Conservation (phyloP, 2,797 vertebrate genomes). For the Danio choprae region DNA sequence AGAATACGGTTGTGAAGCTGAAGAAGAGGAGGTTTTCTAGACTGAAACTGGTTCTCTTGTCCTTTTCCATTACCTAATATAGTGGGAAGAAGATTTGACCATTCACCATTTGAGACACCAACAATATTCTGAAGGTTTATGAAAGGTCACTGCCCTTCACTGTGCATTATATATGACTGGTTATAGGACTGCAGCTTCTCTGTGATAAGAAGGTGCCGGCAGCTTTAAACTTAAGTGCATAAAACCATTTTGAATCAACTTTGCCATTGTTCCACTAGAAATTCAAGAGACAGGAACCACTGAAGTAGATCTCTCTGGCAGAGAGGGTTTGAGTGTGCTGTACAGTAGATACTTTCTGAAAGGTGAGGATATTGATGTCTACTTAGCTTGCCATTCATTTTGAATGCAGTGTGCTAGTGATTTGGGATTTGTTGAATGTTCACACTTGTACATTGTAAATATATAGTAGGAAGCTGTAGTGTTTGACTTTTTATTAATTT, state of each 20-base stretch:
- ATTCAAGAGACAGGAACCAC: background rate
- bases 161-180: background rate
- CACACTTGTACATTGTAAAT: conserved; percentile 24
- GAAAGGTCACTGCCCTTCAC: conserved; percentile 7
- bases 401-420: background rate
- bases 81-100: background rate
- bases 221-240: conserved; percentile 12
- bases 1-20: conserved; percentile 64
- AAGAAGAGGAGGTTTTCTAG: conserved; percentile 64
- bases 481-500: background rate
- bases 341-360: background rate
- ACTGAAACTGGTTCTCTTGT: background rate
- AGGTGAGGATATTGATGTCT: background rate
- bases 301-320: background rate
- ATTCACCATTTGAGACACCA: conserved; percentile 4
- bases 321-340: conserved; percentile 5
- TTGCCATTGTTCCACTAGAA: background rate
- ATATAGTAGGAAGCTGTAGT: background rate
- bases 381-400: background rate
- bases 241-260: conserved; percentile 9
- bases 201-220: background rate
- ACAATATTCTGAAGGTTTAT: background rate
- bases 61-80: background rate
- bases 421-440: background rate
- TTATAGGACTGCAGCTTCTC: conserved; percentile 17